A percentile compares a stretch with the other conserved stretches of the same genome.
Evolutionary conservation across 2,888 invertebrate genomes (phyloP).

Genomic region (Sphinx pinastri): DNA sequence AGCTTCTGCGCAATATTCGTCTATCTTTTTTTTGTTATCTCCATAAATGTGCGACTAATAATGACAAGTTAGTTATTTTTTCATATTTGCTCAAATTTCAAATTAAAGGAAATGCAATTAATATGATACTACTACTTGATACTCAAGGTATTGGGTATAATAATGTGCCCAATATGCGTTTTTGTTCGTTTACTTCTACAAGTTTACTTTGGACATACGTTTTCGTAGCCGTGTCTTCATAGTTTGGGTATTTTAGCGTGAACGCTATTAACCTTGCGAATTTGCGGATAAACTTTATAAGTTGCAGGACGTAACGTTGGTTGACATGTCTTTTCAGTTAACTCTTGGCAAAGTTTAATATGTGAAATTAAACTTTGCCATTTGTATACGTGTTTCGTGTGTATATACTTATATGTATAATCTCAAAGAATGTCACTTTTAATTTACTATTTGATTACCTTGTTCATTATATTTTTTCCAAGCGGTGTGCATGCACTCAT

Average conservation of each 20-base stretch:
- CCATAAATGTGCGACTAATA: constrained; percentile 16
- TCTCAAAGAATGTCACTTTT: too few species aligned
- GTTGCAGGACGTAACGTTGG: not conserved
- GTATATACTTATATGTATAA: too few species aligned
- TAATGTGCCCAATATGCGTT: too few species aligned
- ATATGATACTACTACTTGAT: too few species aligned
- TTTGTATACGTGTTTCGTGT: not conserved
- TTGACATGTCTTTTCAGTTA: constrained; percentile 6
- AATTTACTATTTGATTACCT: not conserved
- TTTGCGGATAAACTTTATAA: constrained; percentile 13
- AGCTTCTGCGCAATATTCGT: constrained; percentile 20
- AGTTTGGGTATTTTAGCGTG: not conserved
- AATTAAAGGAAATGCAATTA: not conserved
- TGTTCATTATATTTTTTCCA: not conserved
- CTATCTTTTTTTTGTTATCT: constrained; percentile 20
- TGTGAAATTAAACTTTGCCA: not conserved
- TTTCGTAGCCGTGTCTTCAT: not conserved
- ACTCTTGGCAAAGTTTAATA: constrained; percentile 12
- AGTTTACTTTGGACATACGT: not conserved
- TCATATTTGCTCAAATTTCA: not conserved
- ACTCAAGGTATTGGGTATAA: too few species aligned
- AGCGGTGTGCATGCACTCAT: not conserved
- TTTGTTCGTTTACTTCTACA: too few species aligned
- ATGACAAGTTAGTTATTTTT: constrained; percentile 3
- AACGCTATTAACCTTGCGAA: constrained; percentile 7